These are phyloP conservation scores for Panopea generosa DNA, from an alignment of 2,888 invertebrate genomes.

Conservation along the genomic window DNA sequence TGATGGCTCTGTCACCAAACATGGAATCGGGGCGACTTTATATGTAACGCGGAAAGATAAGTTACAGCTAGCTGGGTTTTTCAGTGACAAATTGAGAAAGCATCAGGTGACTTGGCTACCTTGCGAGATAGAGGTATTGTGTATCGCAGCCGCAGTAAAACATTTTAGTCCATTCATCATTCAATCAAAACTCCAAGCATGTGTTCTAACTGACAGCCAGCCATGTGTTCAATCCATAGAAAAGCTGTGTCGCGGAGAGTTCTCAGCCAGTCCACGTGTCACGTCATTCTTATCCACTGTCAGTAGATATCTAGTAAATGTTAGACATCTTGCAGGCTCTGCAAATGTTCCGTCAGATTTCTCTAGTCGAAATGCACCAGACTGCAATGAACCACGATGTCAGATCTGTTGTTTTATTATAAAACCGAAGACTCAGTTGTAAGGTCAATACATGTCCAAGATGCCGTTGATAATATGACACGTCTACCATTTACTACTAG, in stretches of 20 bases:
- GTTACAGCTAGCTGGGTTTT: constrained; percentile 50
- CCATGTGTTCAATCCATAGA: constrained; percentile 67
- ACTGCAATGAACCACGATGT: constrained; percentile 54
- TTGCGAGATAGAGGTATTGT: constrained; percentile 68
- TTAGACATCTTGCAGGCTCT: constrained; percentile 25
- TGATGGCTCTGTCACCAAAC: constrained; percentile 28
- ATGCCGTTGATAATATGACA: constrained; percentile 7
- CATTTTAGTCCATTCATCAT: constrained; percentile 69
- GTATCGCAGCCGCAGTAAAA: constrained; percentile 57
- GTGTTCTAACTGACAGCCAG: constrained; percentile 50
- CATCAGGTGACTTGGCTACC: constrained; percentile 63
- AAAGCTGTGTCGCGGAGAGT: constrained; percentile 62
- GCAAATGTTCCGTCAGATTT: constrained; percentile 54
- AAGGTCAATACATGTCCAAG: no score
- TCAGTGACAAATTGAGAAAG: constrained; percentile 59
- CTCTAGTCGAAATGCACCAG: constrained; percentile 54
- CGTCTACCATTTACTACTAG: constrained; percentile 59
- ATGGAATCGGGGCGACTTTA: constrained; percentile 58
- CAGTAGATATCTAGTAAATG: constrained; percentile 43
- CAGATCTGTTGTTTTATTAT: constrained; percentile 57
- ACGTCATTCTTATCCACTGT: constrained; percentile 57
- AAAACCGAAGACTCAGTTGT: constrained; percentile 62
- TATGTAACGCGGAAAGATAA: constrained; percentile 47
- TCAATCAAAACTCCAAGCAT: constrained; percentile 51
- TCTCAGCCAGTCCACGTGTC: constrained; percentile 60